A percentile compares a stretch with the other conserved stretches of the same genome.
Evolutionary conservation across 2,113 vertebrate genomes (phyloP).

Genomic region (Datnioides undecimradiatus): DNA sequence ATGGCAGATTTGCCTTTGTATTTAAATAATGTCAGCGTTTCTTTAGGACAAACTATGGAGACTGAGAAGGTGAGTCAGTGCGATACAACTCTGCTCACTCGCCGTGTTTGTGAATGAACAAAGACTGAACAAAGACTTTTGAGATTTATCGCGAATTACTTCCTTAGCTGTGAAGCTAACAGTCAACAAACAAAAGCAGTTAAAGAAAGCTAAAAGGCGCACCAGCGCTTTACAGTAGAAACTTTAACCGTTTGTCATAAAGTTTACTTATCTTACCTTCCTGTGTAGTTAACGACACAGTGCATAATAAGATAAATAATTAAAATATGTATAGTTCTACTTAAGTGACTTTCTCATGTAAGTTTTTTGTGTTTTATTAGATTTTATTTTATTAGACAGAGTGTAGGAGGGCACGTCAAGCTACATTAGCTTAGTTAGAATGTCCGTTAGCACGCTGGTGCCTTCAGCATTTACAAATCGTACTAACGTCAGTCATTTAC

Average conservation of each 20-base stretch:
- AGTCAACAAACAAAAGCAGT: constrained; percentile 43
- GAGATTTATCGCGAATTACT: constrained; percentile 23
- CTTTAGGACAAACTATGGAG: constrained; percentile 80
- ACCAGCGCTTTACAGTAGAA: not conserved
- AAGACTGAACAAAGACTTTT: not conserved
- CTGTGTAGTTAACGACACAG: not conserved
- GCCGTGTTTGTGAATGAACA: not conserved
- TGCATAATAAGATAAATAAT: not conserved
- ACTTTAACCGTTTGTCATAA: not conserved
- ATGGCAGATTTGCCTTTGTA: constrained; percentile 79
- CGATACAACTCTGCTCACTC: not conserved
- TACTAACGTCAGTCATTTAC: not conserved
- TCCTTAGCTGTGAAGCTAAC: constrained; percentile 64
- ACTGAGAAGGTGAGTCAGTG: constrained; percentile 74
- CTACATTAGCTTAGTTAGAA: not conserved
- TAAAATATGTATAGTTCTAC: too few species aligned
- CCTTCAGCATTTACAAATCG: not conserved
- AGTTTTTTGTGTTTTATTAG: not conserved
- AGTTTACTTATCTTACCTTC: not conserved
- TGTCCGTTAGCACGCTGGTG: too few species aligned
- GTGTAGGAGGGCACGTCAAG: not conserved
- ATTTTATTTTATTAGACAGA: not conserved
- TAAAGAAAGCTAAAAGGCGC: constrained; percentile 1
- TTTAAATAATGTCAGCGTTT: constrained; percentile 77
- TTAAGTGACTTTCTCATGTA: not conserved